Percentiles rank a stretch among this genome's conserved stretches.
phyloP scores from a whole-genome alignment of 2,797 vertebrate genomes.

The Streptopelia turtur region DNA sequence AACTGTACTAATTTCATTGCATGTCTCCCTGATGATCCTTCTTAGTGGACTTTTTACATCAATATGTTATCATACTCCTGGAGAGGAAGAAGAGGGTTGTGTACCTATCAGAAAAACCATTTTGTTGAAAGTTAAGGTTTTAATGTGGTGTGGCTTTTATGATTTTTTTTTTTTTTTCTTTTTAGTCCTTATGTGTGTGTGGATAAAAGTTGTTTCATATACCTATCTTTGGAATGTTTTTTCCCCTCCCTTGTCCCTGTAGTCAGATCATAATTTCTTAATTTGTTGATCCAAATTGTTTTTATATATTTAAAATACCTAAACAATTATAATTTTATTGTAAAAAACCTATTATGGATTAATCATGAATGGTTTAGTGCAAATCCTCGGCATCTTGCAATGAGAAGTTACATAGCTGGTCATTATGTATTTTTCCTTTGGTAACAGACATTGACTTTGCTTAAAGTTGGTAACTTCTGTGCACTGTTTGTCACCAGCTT shows the following conservation, averaged over 20 bases:
- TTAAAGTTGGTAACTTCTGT: background rate
- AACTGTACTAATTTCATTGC: background rate
- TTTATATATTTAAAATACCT: background rate
- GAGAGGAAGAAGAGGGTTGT: background rate
- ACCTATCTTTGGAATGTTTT: background rate
- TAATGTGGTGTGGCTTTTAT: background rate
- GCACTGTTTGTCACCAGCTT: background rate
- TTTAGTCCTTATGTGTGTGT: fast-evolving
- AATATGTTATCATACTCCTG: background rate
- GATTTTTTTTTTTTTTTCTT: background rate
- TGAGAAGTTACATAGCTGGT: background rate
- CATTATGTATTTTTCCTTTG: background rate
- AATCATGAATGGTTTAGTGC: background rate
- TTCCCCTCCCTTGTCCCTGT: background rate
- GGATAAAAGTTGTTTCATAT: background rate
- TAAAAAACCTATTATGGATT: background rate
- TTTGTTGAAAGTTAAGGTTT: background rate
- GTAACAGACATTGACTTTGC: background rate
- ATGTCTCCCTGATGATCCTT: background rate
- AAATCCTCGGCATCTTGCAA: background rate
- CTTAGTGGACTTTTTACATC: background rate
- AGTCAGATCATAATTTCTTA: background rate
- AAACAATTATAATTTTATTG: background rate
- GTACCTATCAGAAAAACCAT: background rate
- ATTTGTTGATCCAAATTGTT: background rate